Evolutionary conservation across 2,888 invertebrate genomes (phyloP).

Genomic region (Eristalis tenax): DNA sequence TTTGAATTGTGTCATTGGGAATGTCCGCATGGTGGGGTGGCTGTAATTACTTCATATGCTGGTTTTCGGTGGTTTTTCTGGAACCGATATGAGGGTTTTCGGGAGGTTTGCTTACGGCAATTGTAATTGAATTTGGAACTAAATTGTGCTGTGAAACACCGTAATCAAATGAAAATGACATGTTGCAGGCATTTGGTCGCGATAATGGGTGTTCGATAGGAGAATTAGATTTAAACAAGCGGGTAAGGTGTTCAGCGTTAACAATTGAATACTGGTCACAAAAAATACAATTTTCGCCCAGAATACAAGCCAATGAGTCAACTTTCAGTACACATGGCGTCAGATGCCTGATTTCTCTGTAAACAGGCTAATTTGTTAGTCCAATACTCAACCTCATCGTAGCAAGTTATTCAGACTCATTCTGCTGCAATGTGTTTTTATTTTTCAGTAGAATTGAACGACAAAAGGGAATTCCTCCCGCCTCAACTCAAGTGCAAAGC

Average conservation of each 20-base stretch:
- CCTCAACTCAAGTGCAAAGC: too few relatives aligned
- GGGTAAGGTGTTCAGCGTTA: neutral
- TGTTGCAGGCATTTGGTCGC: neutral
- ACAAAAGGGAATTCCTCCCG: too few relatives aligned
- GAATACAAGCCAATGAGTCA: too few relatives aligned
- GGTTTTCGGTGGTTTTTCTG: neutral
- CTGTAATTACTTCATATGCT: neutral
- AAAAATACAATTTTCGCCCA: too few relatives aligned
- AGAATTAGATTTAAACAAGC: neutral
- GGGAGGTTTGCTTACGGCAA: neutral
- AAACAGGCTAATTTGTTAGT: too few relatives aligned
- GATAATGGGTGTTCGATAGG: neutral
- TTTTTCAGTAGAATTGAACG: too few relatives aligned
- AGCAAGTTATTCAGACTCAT: too few relatives aligned
- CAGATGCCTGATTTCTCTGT: too few relatives aligned
- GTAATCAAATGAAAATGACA: neutral
- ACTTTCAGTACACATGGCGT: too few relatives aligned
- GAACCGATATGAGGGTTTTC: neutral
- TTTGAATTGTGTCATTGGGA: neutral
- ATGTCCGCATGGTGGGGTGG: neutral
- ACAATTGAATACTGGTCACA: too few relatives aligned
- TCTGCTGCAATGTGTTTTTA: too few relatives aligned
- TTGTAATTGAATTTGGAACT: neutral
- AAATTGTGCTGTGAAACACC: neutral
- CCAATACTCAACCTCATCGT: too few relatives aligned